Evolutionary conservation across 2,113 vertebrate genomes (phyloP), one percentile per base, ranked within the genome.

Genomic region (Pseudorectes ferrugineus): DNA sequence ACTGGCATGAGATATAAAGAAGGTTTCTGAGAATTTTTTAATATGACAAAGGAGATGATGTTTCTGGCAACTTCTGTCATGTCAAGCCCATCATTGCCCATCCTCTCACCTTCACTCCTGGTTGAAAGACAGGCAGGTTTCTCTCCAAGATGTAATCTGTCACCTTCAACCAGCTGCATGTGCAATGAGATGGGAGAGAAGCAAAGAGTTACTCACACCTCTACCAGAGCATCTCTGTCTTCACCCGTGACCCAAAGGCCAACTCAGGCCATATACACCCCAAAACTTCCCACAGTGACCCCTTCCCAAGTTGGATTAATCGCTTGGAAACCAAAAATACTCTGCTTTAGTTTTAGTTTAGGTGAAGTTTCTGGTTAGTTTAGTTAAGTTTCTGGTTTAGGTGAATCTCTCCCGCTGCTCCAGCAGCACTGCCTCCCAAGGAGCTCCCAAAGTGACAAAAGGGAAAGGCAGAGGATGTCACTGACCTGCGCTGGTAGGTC

Each of bases 401-500:
- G 46, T 23, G 22, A 23, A 68, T 42, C 33, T 35, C 31, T 87
- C 70, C 35, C 17, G 40, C 23, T 45, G n/a, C 31, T 43, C 58
- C 36, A 82, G 62, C 65, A 77, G 51, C 55, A n/a, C 0, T 36
- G 63, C 76, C 38, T 88, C 42, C 58, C 74, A 40, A 42, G 28
- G 21, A 80, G 26, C 42, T 61, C 58, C 52, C 71, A 26, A n/a
- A 51, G 35, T 20, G 49, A n/a, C 55, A 52, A 35, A 65, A 46
- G n/a, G 24, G n/a, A 52, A 68, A 52, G 85, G 48, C 24, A 25
- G 59, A 23, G 33, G 59, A 18, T 43, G 28, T 7, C 36, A 66
- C 73, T 3, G 48, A 99, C 99, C 99, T 99, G 98, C 98, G 98
- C 97, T 99, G 99, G 96, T 99, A 99, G 33, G 97, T 98, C 78